Evolutionary conservation across 2,797 vertebrate species (phyloP).

Genomic region (Ctenochaetus hawaiiensis): DNA sequence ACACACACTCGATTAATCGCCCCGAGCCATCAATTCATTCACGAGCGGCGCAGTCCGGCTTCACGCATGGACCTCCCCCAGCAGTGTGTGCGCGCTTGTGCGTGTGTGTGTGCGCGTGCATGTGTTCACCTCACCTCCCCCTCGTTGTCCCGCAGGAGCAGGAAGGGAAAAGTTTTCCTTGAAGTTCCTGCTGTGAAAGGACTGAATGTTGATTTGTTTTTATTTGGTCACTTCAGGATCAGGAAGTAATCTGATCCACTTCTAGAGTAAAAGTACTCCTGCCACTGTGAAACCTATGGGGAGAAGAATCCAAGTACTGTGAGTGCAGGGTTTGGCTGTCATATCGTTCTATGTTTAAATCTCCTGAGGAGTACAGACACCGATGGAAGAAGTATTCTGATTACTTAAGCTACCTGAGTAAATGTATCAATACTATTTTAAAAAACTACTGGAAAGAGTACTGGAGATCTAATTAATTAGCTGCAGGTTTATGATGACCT

Average conservation of each 20-base stretch:
- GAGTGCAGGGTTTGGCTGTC: background rate
- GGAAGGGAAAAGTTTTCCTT: slow-evolving; percentile 34
- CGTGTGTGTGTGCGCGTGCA: background rate
- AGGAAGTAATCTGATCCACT: background rate
- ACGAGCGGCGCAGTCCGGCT: slow-evolving; percentile 19
- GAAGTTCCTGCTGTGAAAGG: slow-evolving; percentile 24
- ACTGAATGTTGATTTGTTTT: slow-evolving; percentile 1
- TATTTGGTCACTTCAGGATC: background rate
- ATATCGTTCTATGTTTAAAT: background rate
- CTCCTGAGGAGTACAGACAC: background rate
- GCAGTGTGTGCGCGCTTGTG: background rate
- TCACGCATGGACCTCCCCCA: slow-evolving; percentile 10
- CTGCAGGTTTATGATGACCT: no score
- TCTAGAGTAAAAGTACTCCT: background rate
- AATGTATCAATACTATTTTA: no score
- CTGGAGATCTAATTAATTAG: no score
- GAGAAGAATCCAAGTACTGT: background rate
- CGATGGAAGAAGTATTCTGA: no score
- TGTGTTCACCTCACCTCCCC: slow-evolving; percentile 1
- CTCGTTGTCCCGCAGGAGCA: slow-evolving; percentile 20
- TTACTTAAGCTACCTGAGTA: no score
- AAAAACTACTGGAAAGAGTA: no score
- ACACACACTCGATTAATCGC: slow-evolving; percentile 11
- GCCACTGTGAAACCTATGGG: background rate
- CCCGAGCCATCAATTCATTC: slow-evolving; percentile 16